Evolutionary conservation across 1,140 invertebrate species (phyloP).

Genomic region (Drosophila ficusphila): DNA sequence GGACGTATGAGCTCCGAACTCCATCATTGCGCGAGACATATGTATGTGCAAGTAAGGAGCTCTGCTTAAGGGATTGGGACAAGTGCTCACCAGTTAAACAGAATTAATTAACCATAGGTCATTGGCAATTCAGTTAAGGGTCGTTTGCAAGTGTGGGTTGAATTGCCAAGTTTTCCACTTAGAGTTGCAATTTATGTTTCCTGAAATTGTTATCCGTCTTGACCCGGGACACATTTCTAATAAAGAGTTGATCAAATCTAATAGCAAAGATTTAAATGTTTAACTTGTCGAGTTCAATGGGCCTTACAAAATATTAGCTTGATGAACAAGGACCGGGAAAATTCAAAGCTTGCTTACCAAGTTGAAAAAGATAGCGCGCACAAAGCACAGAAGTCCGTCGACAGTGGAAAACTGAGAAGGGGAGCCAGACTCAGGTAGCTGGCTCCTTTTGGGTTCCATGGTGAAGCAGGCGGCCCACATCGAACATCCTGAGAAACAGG

Average conservation of each 20-base stretch:
- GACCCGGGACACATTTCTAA: neutral
- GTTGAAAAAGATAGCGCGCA: conserved; percentile 50
- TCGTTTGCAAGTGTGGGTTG: neutral
- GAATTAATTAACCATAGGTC: conserved; percentile 60
- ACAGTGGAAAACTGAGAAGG: conserved; percentile 1
- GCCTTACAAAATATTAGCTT: neutral
- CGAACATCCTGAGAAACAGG: conserved; percentile 48
- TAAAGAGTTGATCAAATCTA: neutral
- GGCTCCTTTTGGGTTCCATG: conserved; percentile 1
- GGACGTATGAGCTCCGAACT: neutral
- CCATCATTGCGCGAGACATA: neutral
- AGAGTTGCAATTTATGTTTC: conserved; percentile 2
- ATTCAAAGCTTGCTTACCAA: conserved; percentile 31
- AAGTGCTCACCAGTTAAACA: conserved; percentile 18
- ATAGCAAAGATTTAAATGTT: conserved; percentile 1
- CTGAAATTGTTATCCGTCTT: neutral
- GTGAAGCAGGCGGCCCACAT: conserved; percentile 11
- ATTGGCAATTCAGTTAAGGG: neutral
- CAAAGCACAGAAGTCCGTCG: conserved; percentile 9
- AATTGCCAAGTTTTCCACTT: neutral
- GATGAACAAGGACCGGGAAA: neutral
- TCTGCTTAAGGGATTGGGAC: conserved; percentile 1
- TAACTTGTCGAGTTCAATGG: neutral
- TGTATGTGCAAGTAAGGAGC: neutral
- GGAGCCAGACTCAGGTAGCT: neutral